Evolutionary conservation across 1,140 invertebrate genomes (phyloP).

Genomic region (Idris sp.): DNA sequence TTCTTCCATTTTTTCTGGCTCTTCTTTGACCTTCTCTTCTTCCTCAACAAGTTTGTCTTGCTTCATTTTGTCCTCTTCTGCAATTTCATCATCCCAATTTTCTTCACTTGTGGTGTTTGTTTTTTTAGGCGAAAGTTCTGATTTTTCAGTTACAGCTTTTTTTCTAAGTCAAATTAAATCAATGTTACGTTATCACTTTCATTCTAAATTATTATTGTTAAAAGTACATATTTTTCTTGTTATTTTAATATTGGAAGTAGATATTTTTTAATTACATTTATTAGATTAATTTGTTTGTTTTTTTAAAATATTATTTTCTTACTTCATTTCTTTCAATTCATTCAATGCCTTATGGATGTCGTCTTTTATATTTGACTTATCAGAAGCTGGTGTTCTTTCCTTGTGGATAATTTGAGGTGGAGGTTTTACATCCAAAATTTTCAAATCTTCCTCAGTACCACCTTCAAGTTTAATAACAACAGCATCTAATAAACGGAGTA

Average conservation of each 20-base stretch:
- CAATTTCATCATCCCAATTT: constrained; percentile 68
- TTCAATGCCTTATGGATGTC: constrained; percentile 66
- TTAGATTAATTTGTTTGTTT: too few species aligned
- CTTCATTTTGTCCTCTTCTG: constrained; percentile 76
- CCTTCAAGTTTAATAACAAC: constrained; percentile 98
- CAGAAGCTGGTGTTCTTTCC: constrained; percentile 61
- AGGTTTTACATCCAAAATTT: constrained; percentile 86
- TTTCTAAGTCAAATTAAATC: too few species aligned
- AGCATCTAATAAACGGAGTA: constrained; percentile 94
- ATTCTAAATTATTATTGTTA: too few species aligned
- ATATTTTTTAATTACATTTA: too few species aligned
- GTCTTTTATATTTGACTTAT: constrained; percentile 71
- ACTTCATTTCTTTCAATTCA: constrained; percentile 71
- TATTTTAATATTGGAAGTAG: too few species aligned
- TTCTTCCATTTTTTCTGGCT: constrained; percentile 65
- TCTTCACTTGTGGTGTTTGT: constrained; percentile 59
- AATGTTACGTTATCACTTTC: too few species aligned
- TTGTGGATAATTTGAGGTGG: constrained; percentile 60
- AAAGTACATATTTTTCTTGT: too few species aligned
- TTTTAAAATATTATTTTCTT: background rate
- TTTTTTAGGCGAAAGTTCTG: constrained; percentile 1
- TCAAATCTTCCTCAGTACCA: constrained; percentile 96
- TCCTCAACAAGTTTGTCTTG: constrained; percentile 76
- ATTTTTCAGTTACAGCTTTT: too few species aligned
- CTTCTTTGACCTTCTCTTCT: constrained; percentile 70